Base-by-base conservation (phyloP, 2,888 invertebrate species). In the Bimastos eiseni region DNA sequence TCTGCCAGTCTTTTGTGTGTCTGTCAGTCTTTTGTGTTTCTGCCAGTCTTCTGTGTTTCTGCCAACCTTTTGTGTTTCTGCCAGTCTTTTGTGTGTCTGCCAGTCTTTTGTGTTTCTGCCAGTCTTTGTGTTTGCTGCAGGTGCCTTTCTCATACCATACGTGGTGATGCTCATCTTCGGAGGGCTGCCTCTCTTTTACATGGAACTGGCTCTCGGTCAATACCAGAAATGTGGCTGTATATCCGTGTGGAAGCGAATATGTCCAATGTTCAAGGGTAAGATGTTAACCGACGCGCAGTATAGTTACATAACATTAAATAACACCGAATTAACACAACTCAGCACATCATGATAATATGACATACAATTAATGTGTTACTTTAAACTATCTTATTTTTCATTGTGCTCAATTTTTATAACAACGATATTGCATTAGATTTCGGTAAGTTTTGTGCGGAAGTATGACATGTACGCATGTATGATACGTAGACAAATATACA, bases 191-290 rank as follows among this genome's bases (percentile, higher is more conserved):
- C 96, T 98, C 15, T 98, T 98, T 96, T 98, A 98, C 96, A 97
- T 98, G 97, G 98, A 98, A 95, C 95, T 98, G 94, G 98, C 98
- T 0, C 95, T 98, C 92, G 98, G 98, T 21, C 98, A 98, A 95
- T 98, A 97, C 96, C 98, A 98, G 94, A 96, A 97, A 97, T 92
- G 97, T 94, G 98, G 98, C 90, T 98, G 98, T 92, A 96, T 98
- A 92, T 97, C 97, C 90, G 97, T 98, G 92, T 98, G 98, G 98
- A 97, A 97, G 94, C 96, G 97, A 93, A 97, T 98, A 93, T 98
- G 98, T 95, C 98, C 98, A 0, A 97, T 98, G 91, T 96, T 98
- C 91, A 98, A 98, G 96, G 98, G 98, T 95, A 93, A 92, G 84
- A 8, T n/a, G 70, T 70, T n/a, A 70, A n/a, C n/a, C 55, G 11